phyloP scores from a whole-genome alignment of 1,140 invertebrate genomes.

The Luehdorfia chinensis region DNA sequence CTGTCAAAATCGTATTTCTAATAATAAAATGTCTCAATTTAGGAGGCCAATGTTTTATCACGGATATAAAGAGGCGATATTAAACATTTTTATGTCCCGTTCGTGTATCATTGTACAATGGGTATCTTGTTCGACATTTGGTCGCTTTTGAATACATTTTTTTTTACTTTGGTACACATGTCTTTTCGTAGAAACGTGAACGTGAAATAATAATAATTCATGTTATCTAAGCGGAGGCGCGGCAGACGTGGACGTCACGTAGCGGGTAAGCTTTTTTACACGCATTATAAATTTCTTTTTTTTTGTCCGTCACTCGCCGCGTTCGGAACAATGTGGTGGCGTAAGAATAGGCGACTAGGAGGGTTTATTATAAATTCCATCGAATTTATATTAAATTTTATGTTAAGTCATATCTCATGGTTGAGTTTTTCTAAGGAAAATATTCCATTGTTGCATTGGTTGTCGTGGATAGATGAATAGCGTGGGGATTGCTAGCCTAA shows the following conservation, averaged over 20 bases:
- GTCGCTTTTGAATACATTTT: constrained; percentile 13
- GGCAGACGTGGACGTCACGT: constrained; percentile 34
- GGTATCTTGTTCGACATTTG: constrained; percentile 12
- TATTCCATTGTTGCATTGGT: too few species aligned
- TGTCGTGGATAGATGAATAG: too few species aligned
- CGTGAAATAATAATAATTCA: constrained; percentile 53
- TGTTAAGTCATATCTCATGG: too few species aligned
- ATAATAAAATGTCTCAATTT: constrained; percentile 74
- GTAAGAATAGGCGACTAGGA: too few species aligned
- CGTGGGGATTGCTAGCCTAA: too few species aligned
- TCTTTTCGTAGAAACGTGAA: constrained; percentile 38
- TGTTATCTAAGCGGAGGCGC: constrained; percentile 45
- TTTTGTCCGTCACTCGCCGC: too few species aligned
- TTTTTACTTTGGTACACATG: constrained; percentile 17
- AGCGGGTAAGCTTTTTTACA: constrained; percentile 33
- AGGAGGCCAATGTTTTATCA: constrained; percentile 64
- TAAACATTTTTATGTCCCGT: constrained; percentile 59
- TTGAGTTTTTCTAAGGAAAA: too few species aligned
- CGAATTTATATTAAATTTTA: too few species aligned
- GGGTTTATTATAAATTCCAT: too few species aligned
- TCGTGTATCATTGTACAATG: constrained; percentile 49
- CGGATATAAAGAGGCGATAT: constrained; percentile 55
- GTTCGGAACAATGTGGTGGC: too few species aligned
- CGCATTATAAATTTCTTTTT: too few species aligned
- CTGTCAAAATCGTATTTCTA: constrained; percentile 72